These are phyloP conservation scores for Gastracanthus pulcherrimus DNA, from an alignment of 2,888 invertebrate species.

Conservation along the genomic window DNA sequence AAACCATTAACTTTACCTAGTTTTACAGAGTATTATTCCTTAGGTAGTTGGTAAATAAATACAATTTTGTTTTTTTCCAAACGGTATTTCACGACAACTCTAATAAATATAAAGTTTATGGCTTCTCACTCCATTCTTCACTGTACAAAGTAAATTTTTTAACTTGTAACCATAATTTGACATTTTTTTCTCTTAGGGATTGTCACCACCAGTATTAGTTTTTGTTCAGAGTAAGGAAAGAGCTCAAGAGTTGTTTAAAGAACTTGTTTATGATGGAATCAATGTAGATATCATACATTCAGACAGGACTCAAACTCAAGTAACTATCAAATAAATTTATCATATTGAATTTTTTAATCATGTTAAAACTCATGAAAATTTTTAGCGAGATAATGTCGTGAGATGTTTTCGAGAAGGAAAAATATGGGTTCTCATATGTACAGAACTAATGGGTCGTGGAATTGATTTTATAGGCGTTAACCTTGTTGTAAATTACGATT, in stretches of 20 bases:
- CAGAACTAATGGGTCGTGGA: slow-evolving; percentile 97
- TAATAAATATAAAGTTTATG: no score
- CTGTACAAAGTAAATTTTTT: no score
- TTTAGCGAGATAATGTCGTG: slow-evolving; percentile 94
- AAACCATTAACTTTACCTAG: no score
- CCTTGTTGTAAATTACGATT: slow-evolving; percentile 98
- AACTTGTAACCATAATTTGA: no score
- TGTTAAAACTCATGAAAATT: slow-evolving; percentile 58
- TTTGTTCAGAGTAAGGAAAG: slow-evolving; percentile 95
- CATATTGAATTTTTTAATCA: slow-evolving; percentile 25
- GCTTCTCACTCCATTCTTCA: no score
- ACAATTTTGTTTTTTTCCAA: no score
- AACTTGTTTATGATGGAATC: slow-evolving; percentile 94
- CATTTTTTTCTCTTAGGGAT: slow-evolving; percentile 79
- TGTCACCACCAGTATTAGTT: slow-evolving; percentile 93
- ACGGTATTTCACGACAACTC: no score
- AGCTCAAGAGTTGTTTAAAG: slow-evolving; percentile 94
- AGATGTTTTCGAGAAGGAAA: slow-evolving; percentile 93
- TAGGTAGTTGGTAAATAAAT: no score
- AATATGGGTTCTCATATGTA: slow-evolving; percentile 97
- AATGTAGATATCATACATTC: slow-evolving; percentile 97
- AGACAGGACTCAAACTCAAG: slow-evolving; percentile 92
- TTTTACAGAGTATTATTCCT: no score
- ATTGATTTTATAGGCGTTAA: slow-evolving; percentile 98
- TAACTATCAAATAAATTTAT: slow-evolving; percentile 67